Percentiles rank a stretch among this genome's conserved stretches.
phyloP scores from a whole-genome alignment of 2,797 vertebrate species.

The Anas georgica region DNA sequence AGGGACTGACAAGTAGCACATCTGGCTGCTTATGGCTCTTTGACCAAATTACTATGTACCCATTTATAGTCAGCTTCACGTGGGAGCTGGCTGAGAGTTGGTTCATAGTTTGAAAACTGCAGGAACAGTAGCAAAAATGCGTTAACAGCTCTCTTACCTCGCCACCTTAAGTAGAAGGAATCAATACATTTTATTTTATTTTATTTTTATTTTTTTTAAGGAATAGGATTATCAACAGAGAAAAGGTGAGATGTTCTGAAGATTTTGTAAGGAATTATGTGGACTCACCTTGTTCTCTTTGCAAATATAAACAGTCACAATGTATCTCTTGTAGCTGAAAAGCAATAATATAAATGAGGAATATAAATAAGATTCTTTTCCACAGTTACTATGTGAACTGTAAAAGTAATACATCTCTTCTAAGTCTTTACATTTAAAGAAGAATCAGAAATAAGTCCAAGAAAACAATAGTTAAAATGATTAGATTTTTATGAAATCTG shows the following conservation, averaged over 20 bases:
- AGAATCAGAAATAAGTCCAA: neutral
- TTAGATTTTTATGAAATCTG: neutral
- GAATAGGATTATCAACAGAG: neutral
- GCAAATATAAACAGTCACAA: neutral
- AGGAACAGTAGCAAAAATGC: neutral
- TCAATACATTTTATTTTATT: neutral
- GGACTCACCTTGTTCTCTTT: neutral
- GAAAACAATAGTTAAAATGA: neutral
- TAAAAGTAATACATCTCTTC: neutral
- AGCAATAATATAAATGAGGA: neutral
- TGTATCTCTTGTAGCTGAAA: neutral
- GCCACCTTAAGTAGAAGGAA: neutral
- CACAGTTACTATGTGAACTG: neutral
- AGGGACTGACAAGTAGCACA: neutral
- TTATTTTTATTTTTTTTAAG: neutral
- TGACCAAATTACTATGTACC: neutral
- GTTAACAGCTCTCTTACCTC: neutral
- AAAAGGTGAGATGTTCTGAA: neutral
- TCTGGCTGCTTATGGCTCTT: neutral
- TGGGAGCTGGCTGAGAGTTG: neutral
- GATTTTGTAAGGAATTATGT: neutral
- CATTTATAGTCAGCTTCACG: neutral
- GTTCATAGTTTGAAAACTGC: neutral
- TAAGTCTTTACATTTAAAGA: neutral
- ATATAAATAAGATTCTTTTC: neutral